Conservation (phyloP, 1,140 invertebrate genomes). For the Lethocerus indicus region DNA sequence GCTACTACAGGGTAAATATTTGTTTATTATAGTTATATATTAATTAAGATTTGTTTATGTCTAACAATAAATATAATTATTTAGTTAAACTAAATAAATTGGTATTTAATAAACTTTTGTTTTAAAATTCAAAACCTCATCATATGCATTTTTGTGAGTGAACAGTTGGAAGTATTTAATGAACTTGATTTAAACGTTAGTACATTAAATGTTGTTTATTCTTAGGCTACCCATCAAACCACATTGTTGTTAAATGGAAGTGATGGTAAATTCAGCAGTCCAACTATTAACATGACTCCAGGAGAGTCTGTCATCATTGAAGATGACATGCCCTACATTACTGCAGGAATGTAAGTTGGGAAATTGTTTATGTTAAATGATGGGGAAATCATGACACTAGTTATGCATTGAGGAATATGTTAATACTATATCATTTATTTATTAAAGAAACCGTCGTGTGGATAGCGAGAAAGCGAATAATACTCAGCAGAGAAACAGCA, state of each 20-base stretch:
- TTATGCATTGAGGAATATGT: background rate
- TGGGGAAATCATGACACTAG: background rate
- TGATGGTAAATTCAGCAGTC: constrained; percentile 23
- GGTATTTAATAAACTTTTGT: background rate
- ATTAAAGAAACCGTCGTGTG: background rate
- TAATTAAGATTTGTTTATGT: background rate
- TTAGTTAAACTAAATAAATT: background rate
- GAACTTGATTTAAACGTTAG: background rate
- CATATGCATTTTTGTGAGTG: background rate
- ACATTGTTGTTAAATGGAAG: constrained; percentile 26
- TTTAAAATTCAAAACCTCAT: too few species aligned
- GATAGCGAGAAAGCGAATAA: background rate
- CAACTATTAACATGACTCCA: constrained; percentile 31
- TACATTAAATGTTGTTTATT: constrained; percentile 5
- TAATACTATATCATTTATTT: background rate
- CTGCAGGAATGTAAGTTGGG: background rate
- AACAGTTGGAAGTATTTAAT: background rate
- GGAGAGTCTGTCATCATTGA: constrained; percentile 49
- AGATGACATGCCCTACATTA: constrained; percentile 31
- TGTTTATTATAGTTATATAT: background rate
- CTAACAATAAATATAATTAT: background rate
- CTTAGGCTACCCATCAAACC: constrained; percentile 36
- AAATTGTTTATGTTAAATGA: background rate
- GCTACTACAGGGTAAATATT: constrained; percentile 45
- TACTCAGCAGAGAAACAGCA: constrained; percentile 14